Percentiles rank a stretch among this genome's conserved stretches.
These are phyloP conservation scores for Microcebus tavaratra DNA, from an alignment of 2,113 vertebrate species.

Conservation along the genomic window DNA sequence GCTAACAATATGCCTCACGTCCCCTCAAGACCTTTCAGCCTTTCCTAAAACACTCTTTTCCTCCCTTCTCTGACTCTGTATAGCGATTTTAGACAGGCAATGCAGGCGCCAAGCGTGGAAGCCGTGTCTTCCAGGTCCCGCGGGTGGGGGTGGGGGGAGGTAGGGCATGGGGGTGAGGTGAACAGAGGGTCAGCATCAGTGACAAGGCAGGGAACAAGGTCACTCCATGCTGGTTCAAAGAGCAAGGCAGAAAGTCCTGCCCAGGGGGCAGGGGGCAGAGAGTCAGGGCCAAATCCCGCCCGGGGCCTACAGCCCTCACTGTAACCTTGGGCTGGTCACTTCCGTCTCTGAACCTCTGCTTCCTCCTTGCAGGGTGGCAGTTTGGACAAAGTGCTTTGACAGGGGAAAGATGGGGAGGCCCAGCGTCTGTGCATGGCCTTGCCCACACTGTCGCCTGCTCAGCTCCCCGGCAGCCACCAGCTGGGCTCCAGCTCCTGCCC, in stretches of 20 bases:
- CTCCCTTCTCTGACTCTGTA: background rate
- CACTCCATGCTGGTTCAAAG: background rate
- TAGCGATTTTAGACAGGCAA: background rate
- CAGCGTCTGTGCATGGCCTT: fast-evolving
- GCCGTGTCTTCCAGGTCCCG: background rate
- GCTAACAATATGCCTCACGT: background rate
- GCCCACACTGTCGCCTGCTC: background rate
- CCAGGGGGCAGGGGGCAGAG: fast-evolving
- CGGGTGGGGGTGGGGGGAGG: too few relatives aligned
- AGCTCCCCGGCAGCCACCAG: background rate
- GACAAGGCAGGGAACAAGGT: background rate
- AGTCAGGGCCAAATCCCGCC: fast-evolving
- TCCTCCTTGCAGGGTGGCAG: background rate
- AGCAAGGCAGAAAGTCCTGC: background rate
- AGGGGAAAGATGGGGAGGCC: background rate
- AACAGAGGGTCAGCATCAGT: background rate
- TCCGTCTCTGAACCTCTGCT: background rate
- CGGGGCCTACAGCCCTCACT: fast-evolving
- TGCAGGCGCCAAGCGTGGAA: background rate
- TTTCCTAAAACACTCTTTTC: background rate
- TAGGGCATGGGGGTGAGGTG: background rate
- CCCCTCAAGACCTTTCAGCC: slow-evolving; percentile 29
- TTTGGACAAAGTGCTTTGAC: background rate
- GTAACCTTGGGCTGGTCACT: fast-evolving
- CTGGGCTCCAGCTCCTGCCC: background rate